Evolutionary conservation across 53 echinoderm and acorn worm genomes (phyloP), one percentile per base, ranked within the genome.

Genomic region (Actinopyga echinites): DNA sequence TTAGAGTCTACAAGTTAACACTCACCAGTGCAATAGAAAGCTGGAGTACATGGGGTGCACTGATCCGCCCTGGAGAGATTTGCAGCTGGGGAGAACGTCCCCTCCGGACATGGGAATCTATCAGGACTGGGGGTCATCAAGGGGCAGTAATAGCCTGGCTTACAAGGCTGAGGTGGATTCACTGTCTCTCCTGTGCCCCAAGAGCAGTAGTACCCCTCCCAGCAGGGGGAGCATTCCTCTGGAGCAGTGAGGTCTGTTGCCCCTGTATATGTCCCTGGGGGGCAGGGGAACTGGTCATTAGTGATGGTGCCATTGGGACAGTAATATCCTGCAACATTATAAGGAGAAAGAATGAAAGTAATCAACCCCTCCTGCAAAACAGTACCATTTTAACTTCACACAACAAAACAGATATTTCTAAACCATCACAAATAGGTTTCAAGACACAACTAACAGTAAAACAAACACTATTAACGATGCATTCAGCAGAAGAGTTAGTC

Each of bases 271-370:
- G 97, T 92, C 17, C 97, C 97, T 15, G 93, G 93, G 23, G 91
- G 88, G 33, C 97, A 96, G 30, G 97, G 97, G 78, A 63, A 96
- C 89, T 96, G 94, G 67, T 94, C 94, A 75, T 90, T 91, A 49
- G 90, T 92, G 74, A 96, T 96, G 58, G 97, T 96, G 0, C 97
- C 97, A 59, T 94, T 94, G 6, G 94, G 97, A 86, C 97, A 96
- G 80, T 92, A 96, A 73, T 87, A 96, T 6, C 97, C 96, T 96
- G 85, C 19, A 83, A 84, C 9, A 28, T 13, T 23, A 24, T 21
- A 63, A 61, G 57, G 81, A 31, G 31, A 25, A 82, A 42, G 2
- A 0, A 24, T 81, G 11, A 28, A 23, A 7, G 44, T 49, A 15
- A 49, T 13, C n/a, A 49, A 49, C 3, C 17, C 15, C 31, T 32